These are phyloP conservation scores for Fulica atra DNA, from an alignment of 2,113 vertebrate genomes.

Conservation along the genomic window DNA sequence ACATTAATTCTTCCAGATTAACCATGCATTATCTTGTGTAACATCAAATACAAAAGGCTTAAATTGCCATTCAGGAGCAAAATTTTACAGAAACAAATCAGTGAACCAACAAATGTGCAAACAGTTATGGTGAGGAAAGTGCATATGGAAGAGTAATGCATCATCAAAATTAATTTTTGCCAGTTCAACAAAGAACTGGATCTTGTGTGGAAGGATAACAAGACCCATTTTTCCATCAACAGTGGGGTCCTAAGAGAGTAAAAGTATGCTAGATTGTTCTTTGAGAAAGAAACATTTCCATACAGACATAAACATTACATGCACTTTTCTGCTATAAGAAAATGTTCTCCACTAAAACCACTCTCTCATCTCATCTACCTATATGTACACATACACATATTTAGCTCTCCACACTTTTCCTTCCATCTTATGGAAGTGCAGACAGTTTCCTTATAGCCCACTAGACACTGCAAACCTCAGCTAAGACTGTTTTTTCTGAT, in stretches of 20 bases:
- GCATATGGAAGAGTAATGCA: not conserved
- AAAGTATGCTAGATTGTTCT: not conserved
- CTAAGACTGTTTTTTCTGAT: not conserved
- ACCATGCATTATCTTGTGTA: not conserved
- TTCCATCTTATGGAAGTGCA: not conserved
- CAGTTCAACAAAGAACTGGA: not conserved
- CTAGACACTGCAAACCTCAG: not conserved
- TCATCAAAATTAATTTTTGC: not conserved
- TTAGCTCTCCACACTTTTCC: not conserved
- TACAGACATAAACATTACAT: not conserved
- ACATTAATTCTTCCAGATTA: not conserved
- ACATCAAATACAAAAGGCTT: not conserved
- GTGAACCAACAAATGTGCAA: not conserved
- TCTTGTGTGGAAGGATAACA: not conserved
- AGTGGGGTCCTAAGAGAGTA: not conserved
- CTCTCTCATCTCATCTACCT: too few relatives aligned
- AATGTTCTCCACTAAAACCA: not conserved
- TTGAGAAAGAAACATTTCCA: not conserved
- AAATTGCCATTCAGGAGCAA: not conserved
- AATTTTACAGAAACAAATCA: not conserved
- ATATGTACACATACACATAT: fast-evolving
- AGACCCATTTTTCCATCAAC: not conserved
- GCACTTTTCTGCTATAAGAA: not conserved
- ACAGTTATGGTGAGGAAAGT: fast-evolving
- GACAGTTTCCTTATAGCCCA: not conserved